Conservation (phyloP, 2,797 vertebrate genomes). For the Malacoctenus gilli region DNA sequence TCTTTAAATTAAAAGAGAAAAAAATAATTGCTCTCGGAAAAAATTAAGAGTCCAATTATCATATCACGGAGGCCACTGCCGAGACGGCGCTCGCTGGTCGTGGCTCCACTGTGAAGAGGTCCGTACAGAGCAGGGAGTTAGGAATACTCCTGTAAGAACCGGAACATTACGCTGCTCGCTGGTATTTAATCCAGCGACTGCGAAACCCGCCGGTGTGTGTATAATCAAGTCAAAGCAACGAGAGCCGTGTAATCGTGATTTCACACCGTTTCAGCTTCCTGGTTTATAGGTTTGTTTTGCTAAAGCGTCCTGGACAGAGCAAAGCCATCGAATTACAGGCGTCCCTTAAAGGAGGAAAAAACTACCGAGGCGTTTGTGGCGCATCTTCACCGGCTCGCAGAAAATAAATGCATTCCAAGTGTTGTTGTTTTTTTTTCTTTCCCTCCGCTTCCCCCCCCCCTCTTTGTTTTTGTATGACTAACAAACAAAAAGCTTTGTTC, state of each 20-base stretch:
- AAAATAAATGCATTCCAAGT: conserved; percentile 5
- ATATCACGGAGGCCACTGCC: no score
- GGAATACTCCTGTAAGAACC: not conserved
- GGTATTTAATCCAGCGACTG: conserved; percentile 8
- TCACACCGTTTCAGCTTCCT: not conserved
- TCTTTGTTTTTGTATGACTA: conserved; percentile 33
- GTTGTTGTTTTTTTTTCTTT: no score
- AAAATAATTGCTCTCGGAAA: not conserved
- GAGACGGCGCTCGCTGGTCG: no score
- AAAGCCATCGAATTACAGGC: not conserved
- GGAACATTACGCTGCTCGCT: not conserved
- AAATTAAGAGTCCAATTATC: conserved; percentile 3
- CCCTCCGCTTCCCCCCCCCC: not conserved
- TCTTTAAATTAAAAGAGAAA: not conserved
- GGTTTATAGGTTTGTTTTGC: conserved; percentile 4
- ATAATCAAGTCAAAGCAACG: conserved; percentile 3
- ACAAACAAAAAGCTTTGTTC: conserved; percentile 40
- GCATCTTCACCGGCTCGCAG: conserved; percentile 6
- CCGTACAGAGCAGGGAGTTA: not conserved
- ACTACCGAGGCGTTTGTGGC: no score
- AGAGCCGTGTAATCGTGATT: not conserved
- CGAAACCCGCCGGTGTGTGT: not conserved
- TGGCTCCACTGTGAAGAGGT: not conserved
- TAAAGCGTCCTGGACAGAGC: not conserved
- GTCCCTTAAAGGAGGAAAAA: conserved; percentile 2